A percentile compares a stretch with the other conserved stretches of the same genome.
Evolutionary conservation across 1,140 invertebrate genomes (phyloP).

Genomic region (Globodera rostochiensis): DNA sequence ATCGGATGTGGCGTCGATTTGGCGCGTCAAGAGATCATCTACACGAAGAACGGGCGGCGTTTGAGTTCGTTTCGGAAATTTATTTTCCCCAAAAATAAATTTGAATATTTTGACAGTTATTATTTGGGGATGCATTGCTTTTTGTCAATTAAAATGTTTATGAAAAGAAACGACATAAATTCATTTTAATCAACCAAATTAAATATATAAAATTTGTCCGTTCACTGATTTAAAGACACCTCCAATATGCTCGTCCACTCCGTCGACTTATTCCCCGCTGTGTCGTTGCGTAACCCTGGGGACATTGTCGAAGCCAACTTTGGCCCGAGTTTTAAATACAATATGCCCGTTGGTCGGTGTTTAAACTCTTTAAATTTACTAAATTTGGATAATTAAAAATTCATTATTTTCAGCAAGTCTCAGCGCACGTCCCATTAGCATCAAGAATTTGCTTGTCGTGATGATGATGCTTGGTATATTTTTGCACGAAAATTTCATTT

Average conservation of each 20-base stretch:
- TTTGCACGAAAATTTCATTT: too few relatives aligned
- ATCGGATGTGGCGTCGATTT: background rate
- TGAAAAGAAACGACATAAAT: too few relatives aligned
- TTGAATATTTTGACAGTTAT: too few relatives aligned
- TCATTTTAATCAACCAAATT: too few relatives aligned
- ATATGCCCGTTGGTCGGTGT: background rate
- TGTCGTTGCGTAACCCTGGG: background rate
- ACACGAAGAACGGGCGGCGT: background rate
- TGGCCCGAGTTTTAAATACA: background rate
- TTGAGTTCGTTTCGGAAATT: background rate
- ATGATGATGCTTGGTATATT: too few relatives aligned
- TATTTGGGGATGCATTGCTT: too few relatives aligned
- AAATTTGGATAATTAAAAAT: background rate
- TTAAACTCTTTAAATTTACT: background rate
- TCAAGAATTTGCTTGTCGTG: too few relatives aligned
- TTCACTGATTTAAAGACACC: background rate
- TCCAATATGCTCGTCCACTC: background rate
- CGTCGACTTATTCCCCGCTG: background rate
- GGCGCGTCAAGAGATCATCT: background rate
- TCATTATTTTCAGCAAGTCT: too few relatives aligned
- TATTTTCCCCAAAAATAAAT: too few relatives aligned
- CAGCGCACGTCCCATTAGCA: too few relatives aligned
- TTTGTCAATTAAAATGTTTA: too few relatives aligned
- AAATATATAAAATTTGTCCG: too few relatives aligned
- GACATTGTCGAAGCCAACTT: background rate